Conservation (phyloP, 2,888 invertebrate species). For the Drosophila mimetica region DNA sequence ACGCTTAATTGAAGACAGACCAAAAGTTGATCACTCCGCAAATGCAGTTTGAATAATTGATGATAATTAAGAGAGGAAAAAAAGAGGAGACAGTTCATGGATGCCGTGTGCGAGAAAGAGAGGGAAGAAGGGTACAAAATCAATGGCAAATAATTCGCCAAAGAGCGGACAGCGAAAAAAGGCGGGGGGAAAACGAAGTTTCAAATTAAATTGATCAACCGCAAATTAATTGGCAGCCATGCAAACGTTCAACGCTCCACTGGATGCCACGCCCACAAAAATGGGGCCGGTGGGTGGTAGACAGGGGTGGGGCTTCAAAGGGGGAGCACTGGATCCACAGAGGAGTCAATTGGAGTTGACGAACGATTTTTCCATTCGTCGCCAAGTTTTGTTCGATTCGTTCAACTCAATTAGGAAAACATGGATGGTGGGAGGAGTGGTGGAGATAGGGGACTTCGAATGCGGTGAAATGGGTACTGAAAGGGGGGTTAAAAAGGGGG, state of each 20-base stretch:
- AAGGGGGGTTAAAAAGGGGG: constrained; percentile 3
- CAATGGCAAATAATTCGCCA: constrained; percentile 81
- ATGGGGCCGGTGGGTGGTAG: neutral
- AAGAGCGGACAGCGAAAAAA: constrained; percentile 51
- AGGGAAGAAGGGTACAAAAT: constrained; percentile 54
- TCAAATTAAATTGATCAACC: constrained; percentile 84
- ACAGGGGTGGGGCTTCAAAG: neutral
- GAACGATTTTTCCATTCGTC: constrained; percentile 35
- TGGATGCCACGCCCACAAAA: constrained; percentile 27
- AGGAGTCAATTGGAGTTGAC: constrained; percentile 44
- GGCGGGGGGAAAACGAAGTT: constrained; percentile 59
- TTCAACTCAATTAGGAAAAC: constrained; percentile 75
- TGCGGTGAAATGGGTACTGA: neutral
- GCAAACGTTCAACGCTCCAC: constrained; percentile 63
- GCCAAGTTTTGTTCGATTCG: constrained; percentile 58
- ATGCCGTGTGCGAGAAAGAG: constrained; percentile 4
- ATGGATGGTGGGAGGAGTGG: constrained; percentile 9
- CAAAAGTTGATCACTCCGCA: constrained; percentile 83
- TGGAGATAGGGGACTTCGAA: neutral
- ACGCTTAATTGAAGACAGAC: constrained; percentile 72
- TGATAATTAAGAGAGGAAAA: constrained; percentile 81
- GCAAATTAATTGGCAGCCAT: constrained; percentile 84
- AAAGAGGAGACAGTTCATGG: constrained; percentile 31
- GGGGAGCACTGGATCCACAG: constrained; percentile 2
- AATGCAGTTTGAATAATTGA: constrained; percentile 84